phyloP scores from a whole-genome alignment of 2,888 invertebrate genomes.

The Melitaea athalia region DNA sequence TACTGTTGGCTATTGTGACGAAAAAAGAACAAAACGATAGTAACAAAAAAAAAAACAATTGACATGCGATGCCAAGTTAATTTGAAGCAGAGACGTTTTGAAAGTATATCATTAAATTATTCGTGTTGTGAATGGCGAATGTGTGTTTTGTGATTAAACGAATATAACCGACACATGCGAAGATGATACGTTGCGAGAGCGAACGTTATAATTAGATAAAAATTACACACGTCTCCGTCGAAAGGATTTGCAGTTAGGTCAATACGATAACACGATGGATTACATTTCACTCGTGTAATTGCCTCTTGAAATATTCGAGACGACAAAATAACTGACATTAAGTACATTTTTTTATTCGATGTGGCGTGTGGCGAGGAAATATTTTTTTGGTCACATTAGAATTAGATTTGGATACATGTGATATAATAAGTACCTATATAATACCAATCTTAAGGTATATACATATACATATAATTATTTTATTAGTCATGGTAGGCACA shows the following conservation, averaged over 20 bases:
- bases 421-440: no score
- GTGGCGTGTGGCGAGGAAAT: no score
- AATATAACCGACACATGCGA: constrained; percentile 42
- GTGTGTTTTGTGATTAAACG: constrained; percentile 46
- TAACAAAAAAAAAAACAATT: constrained; percentile 51
- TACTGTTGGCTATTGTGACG: constrained; percentile 42
- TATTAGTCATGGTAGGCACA: no score
- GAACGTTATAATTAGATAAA: constrained; percentile 52
- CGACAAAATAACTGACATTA: no score
- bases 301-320: not conserved
- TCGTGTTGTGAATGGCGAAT: constrained; percentile 46
- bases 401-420: no score
- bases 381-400: no score
- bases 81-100: constrained; percentile 60
- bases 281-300: not conserved
- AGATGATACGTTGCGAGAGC: constrained; percentile 50
- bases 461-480: no score
- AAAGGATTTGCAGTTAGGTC: constrained; percentile 30
- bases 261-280: constrained; percentile 7
- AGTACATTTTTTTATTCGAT: no score
- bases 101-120: constrained; percentile 72
- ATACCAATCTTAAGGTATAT: no score
- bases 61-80: constrained; percentile 60
- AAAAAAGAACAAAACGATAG: constrained; percentile 55
- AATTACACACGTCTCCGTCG: constrained; percentile 45